phyloP scores from a whole-genome alignment of 2,113 vertebrate genomes.

The Thinocorus orbignyianus region DNA sequence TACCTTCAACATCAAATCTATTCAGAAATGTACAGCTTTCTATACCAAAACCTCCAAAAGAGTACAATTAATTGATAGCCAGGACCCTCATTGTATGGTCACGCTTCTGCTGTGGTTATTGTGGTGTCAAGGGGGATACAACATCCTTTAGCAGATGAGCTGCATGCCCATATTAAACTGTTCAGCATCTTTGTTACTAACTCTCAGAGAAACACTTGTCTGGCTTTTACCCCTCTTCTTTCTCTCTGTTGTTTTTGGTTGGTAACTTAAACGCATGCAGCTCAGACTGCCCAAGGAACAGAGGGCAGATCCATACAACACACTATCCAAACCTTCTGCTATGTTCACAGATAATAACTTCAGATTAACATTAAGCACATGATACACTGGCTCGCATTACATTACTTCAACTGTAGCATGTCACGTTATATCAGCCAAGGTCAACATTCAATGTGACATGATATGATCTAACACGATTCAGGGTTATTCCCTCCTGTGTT shows the following conservation, averaged over 20 bases:
- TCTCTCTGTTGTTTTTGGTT: neutral
- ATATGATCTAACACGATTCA: slow-evolving; percentile 7
- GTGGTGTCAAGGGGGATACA: neutral
- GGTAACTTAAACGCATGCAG: neutral
- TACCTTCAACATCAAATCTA: neutral
- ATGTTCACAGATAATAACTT: slow-evolving; percentile 26
- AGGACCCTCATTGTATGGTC: rapidly evolving
- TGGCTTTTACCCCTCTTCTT: neutral
- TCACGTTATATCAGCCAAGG: slow-evolving; percentile 32
- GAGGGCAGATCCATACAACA: neutral
- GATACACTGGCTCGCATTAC: neutral
- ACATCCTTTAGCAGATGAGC: neutral
- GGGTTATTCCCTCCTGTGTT: slow-evolving; percentile 23
- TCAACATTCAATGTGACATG: slow-evolving; percentile 8
- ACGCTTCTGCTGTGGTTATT: neutral
- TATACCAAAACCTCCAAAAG: neutral
- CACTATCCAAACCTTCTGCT: neutral
- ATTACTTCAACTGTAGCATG: slow-evolving; percentile 16
- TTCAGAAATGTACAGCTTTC: neutral
- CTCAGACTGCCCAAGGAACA: neutral
- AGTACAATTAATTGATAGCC: neutral
- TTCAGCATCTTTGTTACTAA: neutral
- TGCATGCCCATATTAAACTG: neutral
- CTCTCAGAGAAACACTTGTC: neutral
- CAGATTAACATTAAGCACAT: slow-evolving; percentile 34